These are phyloP conservation scores for Electrophaes corylata DNA, from an alignment of 2,888 invertebrate species.

Conservation along the genomic window DNA sequence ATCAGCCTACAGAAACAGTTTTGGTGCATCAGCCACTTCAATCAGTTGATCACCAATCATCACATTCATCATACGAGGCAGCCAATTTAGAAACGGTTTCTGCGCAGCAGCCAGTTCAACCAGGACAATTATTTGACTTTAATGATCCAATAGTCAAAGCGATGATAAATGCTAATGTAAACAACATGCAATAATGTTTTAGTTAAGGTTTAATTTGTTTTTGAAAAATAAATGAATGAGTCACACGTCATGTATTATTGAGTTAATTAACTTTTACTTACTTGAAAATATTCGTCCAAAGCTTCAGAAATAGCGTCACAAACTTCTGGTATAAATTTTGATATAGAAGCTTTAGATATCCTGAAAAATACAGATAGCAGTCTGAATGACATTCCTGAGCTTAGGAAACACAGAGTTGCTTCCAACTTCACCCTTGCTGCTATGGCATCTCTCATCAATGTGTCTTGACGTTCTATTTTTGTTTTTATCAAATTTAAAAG, in stretches of 20 bases:
- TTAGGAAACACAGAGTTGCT: constrained; percentile 40
- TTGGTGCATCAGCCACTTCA: no score
- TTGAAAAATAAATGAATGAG: constrained; percentile 27
- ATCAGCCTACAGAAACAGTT: constrained; percentile 20
- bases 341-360: constrained; percentile 31
- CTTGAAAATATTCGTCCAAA: constrained; percentile 25
- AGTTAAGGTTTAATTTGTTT: constrained; percentile 22
- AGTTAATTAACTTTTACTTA: constrained; percentile 22
- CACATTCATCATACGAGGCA: constrained; percentile 24
- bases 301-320: constrained; percentile 26
- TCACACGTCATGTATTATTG: constrained; percentile 27
- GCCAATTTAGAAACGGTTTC: constrained; percentile 24
- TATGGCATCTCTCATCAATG: constrained; percentile 41
- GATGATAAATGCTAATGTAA: constrained; percentile 29
- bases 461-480: constrained; percentile 37
- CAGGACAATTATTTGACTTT: constrained; percentile 22
- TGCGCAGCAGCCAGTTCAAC: constrained; percentile 28
- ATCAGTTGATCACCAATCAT: constrained; percentile 21
- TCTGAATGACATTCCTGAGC: constrained; percentile 39
- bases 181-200: constrained; percentile 24
- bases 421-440: constrained; percentile 42
- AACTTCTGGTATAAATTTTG: constrained; percentile 34
- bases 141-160: constrained; percentile 29
- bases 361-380: constrained; percentile 27
- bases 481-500: constrained; percentile 35